Conservation (phyloP, 2,797 vertebrate genomes). For the Mormyrus hasselquistii region DNA sequence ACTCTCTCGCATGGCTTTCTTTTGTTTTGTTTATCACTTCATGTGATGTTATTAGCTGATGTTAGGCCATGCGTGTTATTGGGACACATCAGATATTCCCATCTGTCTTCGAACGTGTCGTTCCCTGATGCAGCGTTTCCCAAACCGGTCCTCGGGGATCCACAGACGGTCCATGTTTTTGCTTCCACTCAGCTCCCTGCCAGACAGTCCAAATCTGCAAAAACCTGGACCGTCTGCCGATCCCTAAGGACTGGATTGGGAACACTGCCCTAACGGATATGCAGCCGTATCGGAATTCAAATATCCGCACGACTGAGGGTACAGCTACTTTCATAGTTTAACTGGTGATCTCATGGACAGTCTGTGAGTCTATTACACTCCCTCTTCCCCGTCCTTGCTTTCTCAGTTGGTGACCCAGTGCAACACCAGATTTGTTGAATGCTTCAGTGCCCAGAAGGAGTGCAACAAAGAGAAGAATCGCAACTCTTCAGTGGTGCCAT, state of each 20-base stretch:
- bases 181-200: background rate
- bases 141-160: background rate
- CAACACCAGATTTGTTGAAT: slow-evolving; percentile 80
- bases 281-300: background rate
- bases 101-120: background rate
- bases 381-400: slow-evolving; percentile 13
- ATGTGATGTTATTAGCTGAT: background rate
- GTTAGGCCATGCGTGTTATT: background rate
- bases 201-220: background rate
- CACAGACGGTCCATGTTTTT: background rate
- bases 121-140: background rate
- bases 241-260: background rate
- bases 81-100: background rate
- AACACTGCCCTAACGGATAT: background rate
- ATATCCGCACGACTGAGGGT: background rate
- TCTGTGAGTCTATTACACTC: background rate
- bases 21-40: background rate
- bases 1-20: background rate
- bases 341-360: background rate
- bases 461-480: slow-evolving; percentile 96
- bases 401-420: slow-evolving; percentile 85
- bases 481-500: slow-evolving; percentile 87
- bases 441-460: slow-evolving; percentile 88
- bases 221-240: background rate
- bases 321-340: background rate